Evolutionary conservation across 64 coral and sea anemone species (phyloP).

Genomic region (Pocillopora verrucosa): DNA sequence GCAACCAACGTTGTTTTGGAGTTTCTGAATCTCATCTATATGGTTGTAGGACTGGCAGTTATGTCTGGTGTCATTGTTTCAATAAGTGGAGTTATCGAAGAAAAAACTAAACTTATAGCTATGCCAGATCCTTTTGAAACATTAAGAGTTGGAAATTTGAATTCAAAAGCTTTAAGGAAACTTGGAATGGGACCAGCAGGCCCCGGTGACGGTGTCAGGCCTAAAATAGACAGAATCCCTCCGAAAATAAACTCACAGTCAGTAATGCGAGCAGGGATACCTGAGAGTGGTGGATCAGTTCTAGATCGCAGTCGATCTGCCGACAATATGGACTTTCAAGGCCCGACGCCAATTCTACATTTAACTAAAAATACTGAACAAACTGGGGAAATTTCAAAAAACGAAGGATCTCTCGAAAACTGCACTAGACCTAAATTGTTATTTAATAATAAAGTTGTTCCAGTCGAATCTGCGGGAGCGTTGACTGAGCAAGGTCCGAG

Average conservation of each 20-base stretch:
- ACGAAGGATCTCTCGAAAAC: not conserved
- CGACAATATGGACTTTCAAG: conserved; percentile 65
- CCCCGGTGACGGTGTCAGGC: not conserved
- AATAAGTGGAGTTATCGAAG: conserved; percentile 94
- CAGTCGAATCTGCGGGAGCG: not conserved
- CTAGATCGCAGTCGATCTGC: conserved; percentile 57
- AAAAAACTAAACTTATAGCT: conserved; percentile 92
- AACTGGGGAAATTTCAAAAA: not conserved
- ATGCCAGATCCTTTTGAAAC: conserved; percentile 88
- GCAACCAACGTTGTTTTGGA: conserved; percentile 60
- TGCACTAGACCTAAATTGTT: conserved; percentile 26
- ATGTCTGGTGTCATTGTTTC: conserved; percentile 99
- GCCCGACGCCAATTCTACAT: conserved; percentile 60
- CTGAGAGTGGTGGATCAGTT: not conserved
- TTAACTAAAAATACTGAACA: conserved; percentile 28
- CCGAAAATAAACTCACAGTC: not conserved
- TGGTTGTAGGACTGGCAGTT: conserved; percentile 95
- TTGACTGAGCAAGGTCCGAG: not conserved
- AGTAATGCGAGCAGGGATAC: not conserved
- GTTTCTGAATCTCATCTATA: conserved; percentile 87
- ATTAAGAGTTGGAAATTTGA: conserved; percentile 88
- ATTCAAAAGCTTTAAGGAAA: conserved; percentile 86
- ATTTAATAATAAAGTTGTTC: conserved; percentile 66
- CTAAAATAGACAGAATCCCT: not conserved
- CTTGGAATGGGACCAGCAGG: conserved; percentile 72